Percentiles rank a stretch among this genome's conserved stretches.
Conservation (phyloP, 2,113 vertebrate species). For the Poicephalus gulielmi region DNA sequence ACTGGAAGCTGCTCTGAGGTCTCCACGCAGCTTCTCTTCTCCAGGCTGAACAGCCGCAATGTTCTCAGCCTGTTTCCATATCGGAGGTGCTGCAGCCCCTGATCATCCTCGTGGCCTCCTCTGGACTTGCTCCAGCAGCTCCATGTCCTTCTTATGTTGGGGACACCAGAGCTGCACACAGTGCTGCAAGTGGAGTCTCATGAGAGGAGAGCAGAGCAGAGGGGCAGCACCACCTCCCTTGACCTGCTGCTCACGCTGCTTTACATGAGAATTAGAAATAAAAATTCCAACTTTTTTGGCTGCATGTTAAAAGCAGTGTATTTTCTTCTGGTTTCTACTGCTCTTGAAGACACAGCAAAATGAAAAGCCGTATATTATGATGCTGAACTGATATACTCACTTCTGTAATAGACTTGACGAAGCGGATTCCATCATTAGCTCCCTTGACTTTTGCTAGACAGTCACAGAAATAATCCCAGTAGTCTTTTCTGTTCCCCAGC, state of each 20-base stretch:
- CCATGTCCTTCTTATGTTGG: neutral
- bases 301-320: neutral
- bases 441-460: conserved; percentile 95
- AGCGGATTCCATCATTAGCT: conserved; percentile 94
- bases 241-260: neutral
- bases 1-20: too few relatives aligned
- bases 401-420: conserved; percentile 94
- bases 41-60: neutral
- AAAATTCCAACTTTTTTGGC: neutral
- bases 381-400: conserved; percentile 66
- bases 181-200: neutral
- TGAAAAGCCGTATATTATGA: neutral
- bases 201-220: neutral
- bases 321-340: neutral
- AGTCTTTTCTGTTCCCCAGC: conserved; percentile 91
- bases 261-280: neutral
- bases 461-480: conserved; percentile 98
- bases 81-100: neutral
- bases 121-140: neutral
- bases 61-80: neutral
- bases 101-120: neutral
- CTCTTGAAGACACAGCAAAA: neutral
- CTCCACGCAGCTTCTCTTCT: neutral
- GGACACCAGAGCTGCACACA: neutral
- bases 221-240: neutral